These are phyloP conservation scores for Tarsius wallacei DNA, from an alignment of 2,797 vertebrate species.

Conservation along the genomic window DNA sequence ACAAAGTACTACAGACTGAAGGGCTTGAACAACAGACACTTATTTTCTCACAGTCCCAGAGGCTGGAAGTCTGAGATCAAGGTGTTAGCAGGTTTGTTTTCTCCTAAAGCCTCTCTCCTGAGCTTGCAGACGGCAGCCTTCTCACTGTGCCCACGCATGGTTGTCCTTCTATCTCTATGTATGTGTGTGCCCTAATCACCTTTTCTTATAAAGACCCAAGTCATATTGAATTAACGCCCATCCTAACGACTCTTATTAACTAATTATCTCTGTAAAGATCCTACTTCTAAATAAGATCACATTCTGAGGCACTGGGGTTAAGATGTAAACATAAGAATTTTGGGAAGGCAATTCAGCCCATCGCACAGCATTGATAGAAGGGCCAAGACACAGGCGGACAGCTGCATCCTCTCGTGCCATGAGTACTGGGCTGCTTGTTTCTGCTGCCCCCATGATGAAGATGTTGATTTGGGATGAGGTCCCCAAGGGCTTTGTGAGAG, in stretches of 20 bases:
- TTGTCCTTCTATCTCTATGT: neutral
- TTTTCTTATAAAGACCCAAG: neutral
- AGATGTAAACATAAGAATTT: neutral
- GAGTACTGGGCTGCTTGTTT: rapidly evolving
- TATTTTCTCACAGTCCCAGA: neutral
- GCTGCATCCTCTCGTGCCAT: rapidly evolving
- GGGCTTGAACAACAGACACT: too few species aligned
- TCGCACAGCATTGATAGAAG: neutral
- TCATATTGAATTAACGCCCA: neutral
- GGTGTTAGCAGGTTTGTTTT: neutral
- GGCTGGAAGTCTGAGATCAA: neutral
- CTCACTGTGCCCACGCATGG: neutral
- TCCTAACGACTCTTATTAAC: neutral
- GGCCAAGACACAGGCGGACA: neutral
- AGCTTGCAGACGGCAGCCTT: neutral
- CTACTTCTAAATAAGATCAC: neutral
- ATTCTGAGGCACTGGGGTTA: neutral
- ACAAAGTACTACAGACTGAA: neutral
- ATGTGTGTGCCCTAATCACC: neutral
- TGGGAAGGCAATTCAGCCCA: neutral
- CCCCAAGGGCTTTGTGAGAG: neutral
- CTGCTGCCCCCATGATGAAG: rapidly evolving
- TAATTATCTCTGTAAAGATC: neutral
- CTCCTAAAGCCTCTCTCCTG: neutral
- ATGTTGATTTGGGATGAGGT: neutral